Evolutionary conservation across 1,140 invertebrate species (phyloP).

Genomic region (Drosophila lacertosa): DNA sequence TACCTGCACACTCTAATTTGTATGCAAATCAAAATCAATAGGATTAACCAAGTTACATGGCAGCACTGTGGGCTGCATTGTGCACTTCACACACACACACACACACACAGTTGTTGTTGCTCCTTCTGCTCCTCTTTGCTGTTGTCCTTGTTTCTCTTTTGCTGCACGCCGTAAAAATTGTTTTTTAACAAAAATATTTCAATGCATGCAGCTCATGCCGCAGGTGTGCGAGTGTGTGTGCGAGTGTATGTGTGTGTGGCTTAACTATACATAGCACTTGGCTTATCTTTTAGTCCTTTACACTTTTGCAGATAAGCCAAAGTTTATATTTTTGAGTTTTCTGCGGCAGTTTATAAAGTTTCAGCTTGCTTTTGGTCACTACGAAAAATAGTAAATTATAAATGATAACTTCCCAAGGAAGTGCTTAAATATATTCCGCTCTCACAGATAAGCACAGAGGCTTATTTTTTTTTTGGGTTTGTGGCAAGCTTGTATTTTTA

Average conservation of each 20-base stretch:
- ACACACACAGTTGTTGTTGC: conserved; percentile 26
- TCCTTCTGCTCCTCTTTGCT: not conserved
- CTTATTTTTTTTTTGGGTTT: too few relatives aligned
- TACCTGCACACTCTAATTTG: conserved; percentile 71
- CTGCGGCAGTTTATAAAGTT: conserved; percentile 26
- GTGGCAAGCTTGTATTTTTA: too few relatives aligned
- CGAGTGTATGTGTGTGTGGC: conserved; percentile 30
- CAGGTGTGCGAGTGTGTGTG: conserved; percentile 18
- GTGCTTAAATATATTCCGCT: not conserved
- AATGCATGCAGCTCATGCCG: conserved; percentile 23
- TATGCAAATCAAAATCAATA: conserved; percentile 83
- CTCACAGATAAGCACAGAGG: too few relatives aligned
- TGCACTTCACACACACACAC: too few relatives aligned
- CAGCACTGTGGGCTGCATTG: conserved; percentile 44
- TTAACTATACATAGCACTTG: conserved; percentile 44
- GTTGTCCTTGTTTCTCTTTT: not conserved
- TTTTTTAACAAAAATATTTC: conserved; percentile 77
- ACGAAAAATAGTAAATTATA: not conserved
- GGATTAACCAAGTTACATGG: conserved; percentile 77
- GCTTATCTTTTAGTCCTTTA: conserved; percentile 62
- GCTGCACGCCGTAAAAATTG: conserved; percentile 53
- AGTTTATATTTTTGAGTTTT: conserved; percentile 55
- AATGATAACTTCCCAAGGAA: not conserved
- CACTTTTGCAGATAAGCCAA: conserved; percentile 57
- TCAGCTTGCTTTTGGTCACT: conserved; percentile 11